A percentile compares a stretch with the other conserved stretches of the same genome.
Evolutionary conservation across 2,888 invertebrate species (phyloP).

Genomic region (Melanostoma scalare): DNA sequence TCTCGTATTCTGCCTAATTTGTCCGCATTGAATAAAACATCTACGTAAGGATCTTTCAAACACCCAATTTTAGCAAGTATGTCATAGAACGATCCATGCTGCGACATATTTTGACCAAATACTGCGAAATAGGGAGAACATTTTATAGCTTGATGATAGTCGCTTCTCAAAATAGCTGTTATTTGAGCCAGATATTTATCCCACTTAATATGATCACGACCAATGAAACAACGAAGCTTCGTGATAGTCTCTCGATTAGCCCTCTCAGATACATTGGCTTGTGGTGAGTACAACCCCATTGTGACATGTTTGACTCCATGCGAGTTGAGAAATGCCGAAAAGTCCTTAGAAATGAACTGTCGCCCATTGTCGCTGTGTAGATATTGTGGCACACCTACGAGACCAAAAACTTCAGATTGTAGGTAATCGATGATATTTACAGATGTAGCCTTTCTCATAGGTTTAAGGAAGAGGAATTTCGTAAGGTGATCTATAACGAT

Average conservation of each 20-base stretch:
- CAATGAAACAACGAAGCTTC: not conserved
- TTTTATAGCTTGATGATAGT: not conserved
- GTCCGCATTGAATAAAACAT: not conserved
- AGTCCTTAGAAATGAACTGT: not conserved
- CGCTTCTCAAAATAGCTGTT: not conserved
- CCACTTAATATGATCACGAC: not conserved
- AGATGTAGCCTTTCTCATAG: slow-evolving; percentile 24
- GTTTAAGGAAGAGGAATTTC: slow-evolving; percentile 42
- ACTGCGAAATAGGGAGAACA: slow-evolving; percentile 11
- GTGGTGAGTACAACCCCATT: not conserved
- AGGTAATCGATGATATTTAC: not conserved
- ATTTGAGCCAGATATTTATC: slow-evolving; percentile 3
- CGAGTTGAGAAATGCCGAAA: not conserved
- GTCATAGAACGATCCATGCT: slow-evolving; percentile 1
- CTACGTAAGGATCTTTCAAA: not conserved
- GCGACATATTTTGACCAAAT: slow-evolving; percentile 17
- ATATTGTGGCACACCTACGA: not conserved
- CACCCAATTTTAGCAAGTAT: not conserved
- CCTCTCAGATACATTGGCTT: slow-evolving; percentile 7
- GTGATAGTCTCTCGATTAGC: slow-evolving; percentile 6
- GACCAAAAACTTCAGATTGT: not conserved
- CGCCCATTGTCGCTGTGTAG: not conserved
- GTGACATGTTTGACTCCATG: not conserved
- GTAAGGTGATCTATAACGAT: slow-evolving; percentile 49
- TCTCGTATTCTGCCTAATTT: not conserved